These are phyloP conservation scores for Sebastes fasciatus DNA, from an alignment of 2,113 vertebrate genomes.

Conservation along the genomic window DNA sequence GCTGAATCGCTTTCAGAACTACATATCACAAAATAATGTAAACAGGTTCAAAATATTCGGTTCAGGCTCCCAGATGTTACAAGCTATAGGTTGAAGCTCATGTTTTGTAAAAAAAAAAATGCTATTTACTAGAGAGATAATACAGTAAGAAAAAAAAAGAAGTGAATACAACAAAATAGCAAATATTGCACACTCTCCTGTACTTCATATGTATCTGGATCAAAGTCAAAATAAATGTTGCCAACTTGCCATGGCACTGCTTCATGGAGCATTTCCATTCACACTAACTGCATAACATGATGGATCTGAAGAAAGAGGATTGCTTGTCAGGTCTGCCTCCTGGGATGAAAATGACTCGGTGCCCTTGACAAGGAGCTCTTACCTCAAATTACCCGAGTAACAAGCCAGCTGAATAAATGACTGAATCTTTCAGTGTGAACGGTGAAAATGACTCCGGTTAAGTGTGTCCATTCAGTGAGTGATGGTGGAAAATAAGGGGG, in stretches of 20 bases:
- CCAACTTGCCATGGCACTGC: not conserved
- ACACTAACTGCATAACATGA: not conserved
- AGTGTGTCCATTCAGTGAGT: conserved; percentile 53
- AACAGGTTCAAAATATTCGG: not conserved
- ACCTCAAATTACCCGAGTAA: conserved; percentile 46
- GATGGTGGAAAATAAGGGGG: conserved; percentile 50
- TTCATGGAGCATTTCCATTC: not conserved
- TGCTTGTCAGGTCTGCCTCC: conserved; percentile 9
- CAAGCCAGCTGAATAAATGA: conserved; percentile 60
- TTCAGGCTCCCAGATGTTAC: not conserved
- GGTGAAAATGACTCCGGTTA: conserved; percentile 41
- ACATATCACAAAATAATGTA: not conserved
- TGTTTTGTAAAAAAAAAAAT: not conserved
- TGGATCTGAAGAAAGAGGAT: not conserved
- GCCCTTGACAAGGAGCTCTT: conserved; percentile 52
- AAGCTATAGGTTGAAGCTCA: not conserved
- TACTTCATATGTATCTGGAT: not conserved
- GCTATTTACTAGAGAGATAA: not conserved
- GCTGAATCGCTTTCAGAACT: not conserved
- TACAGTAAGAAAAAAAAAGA: not conserved
- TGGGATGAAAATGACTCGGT: conserved; percentile 21
- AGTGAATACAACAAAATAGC: not conserved
- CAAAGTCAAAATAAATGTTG: not conserved
- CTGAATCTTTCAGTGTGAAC: conserved; percentile 25
- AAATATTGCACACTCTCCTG: not conserved